Percentiles rank a stretch among this genome's conserved stretches.
phyloP scores from a whole-genome alignment of 2,113 vertebrate genomes.

The Boulengerochromis microlepis region DNA sequence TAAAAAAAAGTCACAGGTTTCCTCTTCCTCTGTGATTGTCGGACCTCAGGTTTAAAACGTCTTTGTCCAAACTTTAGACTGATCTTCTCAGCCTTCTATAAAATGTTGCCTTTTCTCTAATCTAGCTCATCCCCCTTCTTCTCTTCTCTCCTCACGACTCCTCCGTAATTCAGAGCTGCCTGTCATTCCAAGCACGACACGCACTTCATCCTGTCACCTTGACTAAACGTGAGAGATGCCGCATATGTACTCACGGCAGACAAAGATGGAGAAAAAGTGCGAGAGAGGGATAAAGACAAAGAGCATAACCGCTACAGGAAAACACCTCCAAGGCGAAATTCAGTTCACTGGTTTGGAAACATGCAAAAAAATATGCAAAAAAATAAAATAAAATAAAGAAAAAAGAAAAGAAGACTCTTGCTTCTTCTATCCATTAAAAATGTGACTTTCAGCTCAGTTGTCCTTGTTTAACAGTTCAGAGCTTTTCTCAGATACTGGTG shows the following conservation, averaged over 20 bases:
- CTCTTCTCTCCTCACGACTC: neutral
- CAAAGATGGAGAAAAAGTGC: neutral
- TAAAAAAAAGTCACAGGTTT: neutral
- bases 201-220: neutral
- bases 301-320: neutral
- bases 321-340: neutral
- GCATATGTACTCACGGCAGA: neutral
- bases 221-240: constrained; percentile 1
- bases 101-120: neutral
- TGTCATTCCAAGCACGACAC: neutral
- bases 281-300: neutral
- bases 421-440: constrained; percentile 5
- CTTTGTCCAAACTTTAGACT: neutral
- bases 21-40: neutral
- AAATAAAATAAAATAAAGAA: neutral
- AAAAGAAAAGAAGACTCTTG: neutral
- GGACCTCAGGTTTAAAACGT: neutral
- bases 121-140: neutral
- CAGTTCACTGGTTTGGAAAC: neutral
- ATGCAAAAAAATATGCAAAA: constrained; percentile 6
- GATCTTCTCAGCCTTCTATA: neutral
- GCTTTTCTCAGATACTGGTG: neutral
- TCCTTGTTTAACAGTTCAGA: neutral
- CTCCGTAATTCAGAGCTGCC: neutral
- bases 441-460: neutral